Evolutionary conservation across 2,888 invertebrate genomes (phyloP), one percentile per base, ranked within the genome.

Genomic region (Antheraea yamamai): DNA sequence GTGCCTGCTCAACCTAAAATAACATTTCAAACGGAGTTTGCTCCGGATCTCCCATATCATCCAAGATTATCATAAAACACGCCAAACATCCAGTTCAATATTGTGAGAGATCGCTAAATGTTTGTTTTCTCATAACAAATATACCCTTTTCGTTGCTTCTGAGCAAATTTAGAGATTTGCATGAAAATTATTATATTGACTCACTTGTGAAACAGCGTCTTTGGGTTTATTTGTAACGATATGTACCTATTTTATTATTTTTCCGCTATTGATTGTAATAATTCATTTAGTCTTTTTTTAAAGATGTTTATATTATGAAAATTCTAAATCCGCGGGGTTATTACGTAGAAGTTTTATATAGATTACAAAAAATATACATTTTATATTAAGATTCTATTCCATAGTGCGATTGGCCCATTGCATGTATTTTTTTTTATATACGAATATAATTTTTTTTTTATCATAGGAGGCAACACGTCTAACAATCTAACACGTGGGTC

Each of bases 11-110:
- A 70, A 70, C 70, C 70, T 70, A 70, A 70, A 70, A 70, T 70
- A 70, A 70, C 70, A 70, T 70, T 39, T 70, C 70, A 39, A 70
- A 39, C 70, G 39, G 70, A 70, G 70, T 70, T 39, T 26, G 70
- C 70, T 70, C 70, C 70, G 70, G 70, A 70, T 70, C 70, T 70
- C 70, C 39, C 70, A 26, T 70, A 70, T 70, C 70, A 74, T 76
- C 72, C 64, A 61, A 75, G 77, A 78, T 77, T 77, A 76, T 74
- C 78, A 78, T 77, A 78, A 76, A 76, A 75, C 74, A 66, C 47
- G n/a, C 70, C 74, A 76, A 78, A 78, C 77, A 75, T 75, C 74
- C 76, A 61, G 51, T 23, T 75, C 76, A 75, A 76, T 76, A 77
- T 75, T 77, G 75, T 75, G 74, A 74, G 74, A 74, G 78, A 74